Conservation (phyloP, 2,113 vertebrate genomes). For the Epinephelus fuscoguttatus region DNA sequence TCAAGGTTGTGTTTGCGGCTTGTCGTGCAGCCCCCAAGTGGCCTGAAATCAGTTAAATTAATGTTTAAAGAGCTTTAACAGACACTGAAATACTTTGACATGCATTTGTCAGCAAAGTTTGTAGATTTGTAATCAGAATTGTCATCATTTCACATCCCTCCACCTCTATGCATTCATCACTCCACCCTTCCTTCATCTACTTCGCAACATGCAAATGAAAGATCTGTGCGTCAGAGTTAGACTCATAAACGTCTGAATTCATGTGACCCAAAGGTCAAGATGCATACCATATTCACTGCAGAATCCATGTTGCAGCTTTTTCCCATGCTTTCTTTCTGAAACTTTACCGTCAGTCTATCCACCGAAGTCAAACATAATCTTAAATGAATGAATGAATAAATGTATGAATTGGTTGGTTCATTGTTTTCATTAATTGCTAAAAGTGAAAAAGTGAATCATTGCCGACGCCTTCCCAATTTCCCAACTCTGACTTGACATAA, state of each 20-base stretch:
- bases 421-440: not conserved
- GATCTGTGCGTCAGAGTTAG: not conserved
- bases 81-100: not conserved
- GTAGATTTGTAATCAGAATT: not conserved
- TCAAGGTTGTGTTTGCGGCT: conserved; percentile 5
- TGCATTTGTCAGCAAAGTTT: not conserved
- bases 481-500: not conserved
- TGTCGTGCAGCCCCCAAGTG: not conserved
- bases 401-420: not conserved
- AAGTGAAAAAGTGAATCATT: not conserved
- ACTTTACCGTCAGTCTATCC: not conserved
- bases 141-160: not conserved
- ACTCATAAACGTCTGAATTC: not conserved
- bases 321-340: not conserved
- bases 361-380: not conserved
- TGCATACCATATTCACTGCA: not conserved
- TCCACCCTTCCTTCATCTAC: not conserved
- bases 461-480: not conserved
- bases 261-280: not conserved
- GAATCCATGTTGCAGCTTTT: too few species aligned
- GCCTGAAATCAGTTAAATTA: not conserved
- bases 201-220: not conserved
- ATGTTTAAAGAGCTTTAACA: conserved; percentile 3
- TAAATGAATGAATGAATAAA: not conserved
- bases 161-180: not conserved